Evolutionary conservation across 2,888 invertebrate genomes (phyloP), one percentile per base, ranked within the genome.

Genomic region (Parapristionchus giblindavisi): DNA sequence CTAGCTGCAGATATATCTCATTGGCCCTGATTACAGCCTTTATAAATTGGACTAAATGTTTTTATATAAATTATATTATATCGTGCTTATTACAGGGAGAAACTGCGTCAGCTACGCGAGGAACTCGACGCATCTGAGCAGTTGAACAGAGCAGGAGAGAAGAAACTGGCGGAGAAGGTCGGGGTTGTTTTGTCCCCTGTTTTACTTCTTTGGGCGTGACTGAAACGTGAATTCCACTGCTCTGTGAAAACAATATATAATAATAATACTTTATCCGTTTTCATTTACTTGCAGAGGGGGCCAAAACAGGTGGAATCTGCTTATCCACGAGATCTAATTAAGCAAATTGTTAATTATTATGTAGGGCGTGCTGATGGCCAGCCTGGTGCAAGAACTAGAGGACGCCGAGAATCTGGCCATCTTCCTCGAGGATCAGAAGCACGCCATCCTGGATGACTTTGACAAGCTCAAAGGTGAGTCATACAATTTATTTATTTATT

Each of bases 381-480:
- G 61, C 11, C 76, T 78, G 34, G 74, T 48, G 54, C 29, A 32
- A n/a, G 81, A 81, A 27, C 60, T 81, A 61, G 40, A 72, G n/a
- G 75, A 75, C 6, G 72, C 84, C 0, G 81, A 83, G 32, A 65
- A 77, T 60, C 75, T 79, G 17, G 79, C 80, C 24, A 80, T 81
- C 38, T 79, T 79, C 32, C 77, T 81, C 63, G 78, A 80, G 8
- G 83, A 82, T 34, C 84, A 87, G 70, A 84, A 84, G 51, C 75
- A 79, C 8, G 78, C 81, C 27, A 81, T 85, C 11, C 78, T 80
- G 17, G 81, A 81, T 56, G 87, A 87, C 73, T 79, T 85, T 27
- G 84, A 85, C 24, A 72, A 83, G 3, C 76, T 87, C 56, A 87
- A 83, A 77, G 83, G 83, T 84, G 43, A 5, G 27, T 8, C 14